A percentile compares a stretch with the other conserved stretches of the same genome.
phyloP scores from a whole-genome alignment of 2,888 invertebrate genomes.

The Eupelmus urozonus region DNA sequence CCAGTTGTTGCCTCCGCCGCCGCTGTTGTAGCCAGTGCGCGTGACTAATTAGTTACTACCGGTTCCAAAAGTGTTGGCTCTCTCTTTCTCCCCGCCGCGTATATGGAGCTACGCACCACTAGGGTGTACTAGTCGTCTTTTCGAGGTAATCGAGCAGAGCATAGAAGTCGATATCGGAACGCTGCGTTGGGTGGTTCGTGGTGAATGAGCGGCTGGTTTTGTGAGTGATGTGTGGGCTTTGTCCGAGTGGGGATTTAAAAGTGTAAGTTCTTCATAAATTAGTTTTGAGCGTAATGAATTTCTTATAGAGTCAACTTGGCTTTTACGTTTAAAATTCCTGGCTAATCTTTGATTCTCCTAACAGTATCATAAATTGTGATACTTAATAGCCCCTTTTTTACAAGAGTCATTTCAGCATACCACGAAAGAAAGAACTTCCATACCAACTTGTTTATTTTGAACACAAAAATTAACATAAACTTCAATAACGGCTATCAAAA shows the following conservation, averaged over 20 bases:
- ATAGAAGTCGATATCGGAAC: not conserved
- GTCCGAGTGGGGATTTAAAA: too few relatives aligned
- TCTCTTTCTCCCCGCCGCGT: constrained; percentile 12
- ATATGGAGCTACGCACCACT: constrained; percentile 19
- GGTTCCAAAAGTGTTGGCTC: constrained; percentile 56
- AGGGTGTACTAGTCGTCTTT: too few relatives aligned
- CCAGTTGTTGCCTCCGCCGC: not conserved
- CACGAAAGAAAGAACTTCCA: too few relatives aligned
- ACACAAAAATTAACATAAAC: not conserved
- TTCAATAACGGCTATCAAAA: constrained; percentile 23
- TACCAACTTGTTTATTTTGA: constrained; percentile 4
- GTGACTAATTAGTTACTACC: constrained; percentile 57
- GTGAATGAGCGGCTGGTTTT: not conserved
- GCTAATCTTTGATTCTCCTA: too few relatives aligned
- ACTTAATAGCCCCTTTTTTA: not conserved
- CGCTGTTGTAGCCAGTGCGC: constrained; percentile 28
- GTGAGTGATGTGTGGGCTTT: too few relatives aligned
- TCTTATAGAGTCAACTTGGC: too few relatives aligned
- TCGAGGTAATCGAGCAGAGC: constrained; percentile 27
- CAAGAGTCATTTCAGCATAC: not conserved
- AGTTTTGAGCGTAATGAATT: too few relatives aligned
- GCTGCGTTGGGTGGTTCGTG: not conserved
- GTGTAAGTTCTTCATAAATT: too few relatives aligned
- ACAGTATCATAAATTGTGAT: too few relatives aligned
- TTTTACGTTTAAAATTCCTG: too few relatives aligned